Conservation (phyloP, 2,888 invertebrate species). For the Orthosia cruda region DNA sequence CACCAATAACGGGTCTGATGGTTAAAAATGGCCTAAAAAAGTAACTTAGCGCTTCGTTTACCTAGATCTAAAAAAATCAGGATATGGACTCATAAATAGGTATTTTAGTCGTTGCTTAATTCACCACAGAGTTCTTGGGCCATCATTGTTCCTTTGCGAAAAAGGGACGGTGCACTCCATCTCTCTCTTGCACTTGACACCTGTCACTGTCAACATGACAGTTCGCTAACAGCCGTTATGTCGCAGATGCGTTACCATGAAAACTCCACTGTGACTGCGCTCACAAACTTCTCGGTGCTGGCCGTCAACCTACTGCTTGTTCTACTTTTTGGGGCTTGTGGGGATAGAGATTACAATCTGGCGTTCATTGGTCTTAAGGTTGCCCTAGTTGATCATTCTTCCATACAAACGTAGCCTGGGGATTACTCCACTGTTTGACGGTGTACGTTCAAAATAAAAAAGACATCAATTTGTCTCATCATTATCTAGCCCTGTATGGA, state of each 20-base stretch:
- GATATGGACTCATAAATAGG: not conserved
- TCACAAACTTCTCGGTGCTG: constrained; percentile 80
- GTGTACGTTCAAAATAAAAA: too few species aligned
- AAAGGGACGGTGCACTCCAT: too few species aligned
- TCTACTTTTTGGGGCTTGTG: constrained; percentile 75
- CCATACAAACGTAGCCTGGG: too few species aligned
- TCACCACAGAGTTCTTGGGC: not conserved
- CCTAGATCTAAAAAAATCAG: not conserved
- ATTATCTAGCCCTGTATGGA: too few species aligned
- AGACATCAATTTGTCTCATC: too few species aligned
- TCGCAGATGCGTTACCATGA: constrained; percentile 76
- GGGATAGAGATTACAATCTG: not conserved
- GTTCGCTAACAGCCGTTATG: constrained; percentile 82
- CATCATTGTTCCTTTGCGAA: not conserved
- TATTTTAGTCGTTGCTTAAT: not conserved
- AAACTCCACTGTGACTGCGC: constrained; percentile 78
- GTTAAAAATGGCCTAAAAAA: too few species aligned
- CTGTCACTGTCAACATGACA: constrained; percentile 75
- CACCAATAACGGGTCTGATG: not conserved
- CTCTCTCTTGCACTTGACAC: constrained; percentile 15
- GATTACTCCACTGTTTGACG: too few species aligned
- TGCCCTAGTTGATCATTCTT: too few species aligned
- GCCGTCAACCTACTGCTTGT: constrained; percentile 78
- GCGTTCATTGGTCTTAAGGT: too few species aligned
- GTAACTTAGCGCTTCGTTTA: too few species aligned